Percentiles rank a stretch among this genome's conserved stretches.
Evolutionary conservation across 2,113 vertebrate species (phyloP).

Genomic region (Willisornis vidua): DNA sequence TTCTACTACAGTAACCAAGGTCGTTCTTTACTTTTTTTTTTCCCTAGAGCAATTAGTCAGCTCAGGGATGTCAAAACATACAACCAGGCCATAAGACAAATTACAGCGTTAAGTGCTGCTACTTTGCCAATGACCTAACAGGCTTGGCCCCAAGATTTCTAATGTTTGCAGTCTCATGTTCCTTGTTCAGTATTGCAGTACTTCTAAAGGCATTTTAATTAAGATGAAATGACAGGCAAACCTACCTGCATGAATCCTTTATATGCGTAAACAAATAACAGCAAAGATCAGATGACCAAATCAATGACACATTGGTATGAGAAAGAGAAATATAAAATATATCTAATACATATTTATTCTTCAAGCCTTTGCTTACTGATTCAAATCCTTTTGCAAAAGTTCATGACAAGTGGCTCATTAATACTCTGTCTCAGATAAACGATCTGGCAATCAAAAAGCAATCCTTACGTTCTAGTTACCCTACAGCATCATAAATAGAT

Average conservation of each 20-base stretch:
- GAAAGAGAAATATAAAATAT: background rate
- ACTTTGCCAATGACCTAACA: slow-evolving; percentile 4
- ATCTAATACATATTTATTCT: background rate
- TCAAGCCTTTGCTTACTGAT: background rate
- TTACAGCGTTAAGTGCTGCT: background rate
- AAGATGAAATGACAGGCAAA: background rate
- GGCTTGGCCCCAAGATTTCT: background rate
- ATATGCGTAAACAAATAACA: background rate
- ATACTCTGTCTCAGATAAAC: background rate
- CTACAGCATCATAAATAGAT: slow-evolving; percentile 15
- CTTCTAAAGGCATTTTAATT: background rate
- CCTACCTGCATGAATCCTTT: background rate
- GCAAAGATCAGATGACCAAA: background rate
- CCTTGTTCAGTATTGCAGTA: background rate
- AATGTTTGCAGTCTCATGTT: background rate
- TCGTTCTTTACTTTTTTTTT: background rate
- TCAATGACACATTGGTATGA: background rate
- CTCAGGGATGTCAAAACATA: slow-evolving; percentile 10
- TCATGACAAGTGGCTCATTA: background rate
- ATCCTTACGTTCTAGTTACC: background rate
- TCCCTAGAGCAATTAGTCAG: slow-evolving; percentile 35
- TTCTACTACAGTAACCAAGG: background rate
- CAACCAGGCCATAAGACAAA: background rate
- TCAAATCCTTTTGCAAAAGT: background rate
- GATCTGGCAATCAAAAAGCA: background rate